Conservation (phyloP, 2,888 invertebrate species). For the Patella caerulea region DNA sequence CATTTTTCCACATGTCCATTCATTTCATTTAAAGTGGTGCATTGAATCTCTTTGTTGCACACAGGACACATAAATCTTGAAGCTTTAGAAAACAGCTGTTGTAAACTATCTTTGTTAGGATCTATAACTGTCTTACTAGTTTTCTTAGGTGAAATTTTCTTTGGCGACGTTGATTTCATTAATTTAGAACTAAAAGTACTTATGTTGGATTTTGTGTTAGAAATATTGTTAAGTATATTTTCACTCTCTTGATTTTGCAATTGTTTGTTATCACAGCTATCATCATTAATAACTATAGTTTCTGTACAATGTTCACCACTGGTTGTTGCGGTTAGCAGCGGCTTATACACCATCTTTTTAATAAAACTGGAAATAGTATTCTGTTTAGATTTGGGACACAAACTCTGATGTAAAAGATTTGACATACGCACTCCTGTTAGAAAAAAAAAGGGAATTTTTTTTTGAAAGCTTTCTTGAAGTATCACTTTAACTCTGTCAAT, state of each 20-base stretch:
- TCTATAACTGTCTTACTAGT: neutral
- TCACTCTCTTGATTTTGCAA: neutral
- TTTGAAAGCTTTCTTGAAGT: too few relatives aligned
- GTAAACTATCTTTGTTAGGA: neutral
- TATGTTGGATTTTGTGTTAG: neutral
- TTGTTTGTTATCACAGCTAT: neutral
- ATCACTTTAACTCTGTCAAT: neutral
- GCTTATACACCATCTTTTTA: constrained; percentile 33
- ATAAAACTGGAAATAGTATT: constrained; percentile 54
- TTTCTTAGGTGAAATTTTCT: neutral
- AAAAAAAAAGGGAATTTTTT: too few relatives aligned
- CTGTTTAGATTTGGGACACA: constrained; percentile 45
- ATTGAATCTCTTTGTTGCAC: constrained; percentile 40
- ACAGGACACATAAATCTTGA: constrained; percentile 46
- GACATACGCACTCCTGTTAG: constrained; percentile 57
- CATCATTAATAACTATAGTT: neutral
- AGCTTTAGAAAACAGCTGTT: neutral
- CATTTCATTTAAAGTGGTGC: constrained; percentile 44
- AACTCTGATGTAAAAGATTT: constrained; percentile 42
- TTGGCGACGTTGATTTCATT: neutral
- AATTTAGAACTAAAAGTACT: neutral
- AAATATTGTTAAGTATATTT: neutral
- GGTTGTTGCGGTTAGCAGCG: neutral
- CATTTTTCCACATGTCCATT: constrained; percentile 58
- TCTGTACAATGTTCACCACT: neutral